Evolutionary conservation across 2,888 invertebrate species (phyloP).

Genomic region (Cataglyphis cursor): DNA sequence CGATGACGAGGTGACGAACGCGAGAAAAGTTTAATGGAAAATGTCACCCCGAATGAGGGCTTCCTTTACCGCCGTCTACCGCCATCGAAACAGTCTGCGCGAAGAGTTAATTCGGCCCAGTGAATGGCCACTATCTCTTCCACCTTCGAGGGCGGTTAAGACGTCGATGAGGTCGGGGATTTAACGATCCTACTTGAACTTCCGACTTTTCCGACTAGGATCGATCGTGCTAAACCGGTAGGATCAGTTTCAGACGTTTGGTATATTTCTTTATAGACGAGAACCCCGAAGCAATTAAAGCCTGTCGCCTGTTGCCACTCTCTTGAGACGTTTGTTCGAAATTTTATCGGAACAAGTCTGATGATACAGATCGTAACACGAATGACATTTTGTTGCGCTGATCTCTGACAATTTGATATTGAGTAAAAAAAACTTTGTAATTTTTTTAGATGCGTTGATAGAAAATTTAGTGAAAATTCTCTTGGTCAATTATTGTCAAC

Average conservation of each 20-base stretch:
- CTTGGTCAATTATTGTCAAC: no score
- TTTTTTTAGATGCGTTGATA: neutral
- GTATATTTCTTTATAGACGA: slow-evolving; percentile 12
- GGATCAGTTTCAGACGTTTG: slow-evolving; percentile 53
- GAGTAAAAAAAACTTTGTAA: neutral
- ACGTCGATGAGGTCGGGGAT: slow-evolving; percentile 73
- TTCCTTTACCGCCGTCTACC: slow-evolving; percentile 48
- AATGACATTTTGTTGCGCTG: neutral
- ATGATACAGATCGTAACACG: neutral
- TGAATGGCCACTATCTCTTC: slow-evolving; percentile 75
- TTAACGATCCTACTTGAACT: slow-evolving; percentile 72
- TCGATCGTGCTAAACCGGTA: slow-evolving; percentile 64
- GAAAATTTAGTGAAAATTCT: neutral
- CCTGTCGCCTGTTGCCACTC: slow-evolving; percentile 4
- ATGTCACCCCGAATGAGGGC: slow-evolving; percentile 61
- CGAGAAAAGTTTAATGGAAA: slow-evolving; percentile 74
- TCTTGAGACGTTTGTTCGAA: slow-evolving; percentile 24
- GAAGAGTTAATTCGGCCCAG: slow-evolving; percentile 70
- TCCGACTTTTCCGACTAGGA: slow-evolving; percentile 61
- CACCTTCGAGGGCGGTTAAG: slow-evolving; percentile 69
- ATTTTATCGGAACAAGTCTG: neutral
- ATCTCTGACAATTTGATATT: neutral
- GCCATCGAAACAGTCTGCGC: slow-evolving; percentile 69
- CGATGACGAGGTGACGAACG: slow-evolving; percentile 64
- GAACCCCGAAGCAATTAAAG: slow-evolving; percentile 57